A percentile compares a stretch with the other conserved stretches of the same genome.
Conservation (phyloP, 2,113 vertebrate genomes). For the Rhabdomys dilectus region DNA sequence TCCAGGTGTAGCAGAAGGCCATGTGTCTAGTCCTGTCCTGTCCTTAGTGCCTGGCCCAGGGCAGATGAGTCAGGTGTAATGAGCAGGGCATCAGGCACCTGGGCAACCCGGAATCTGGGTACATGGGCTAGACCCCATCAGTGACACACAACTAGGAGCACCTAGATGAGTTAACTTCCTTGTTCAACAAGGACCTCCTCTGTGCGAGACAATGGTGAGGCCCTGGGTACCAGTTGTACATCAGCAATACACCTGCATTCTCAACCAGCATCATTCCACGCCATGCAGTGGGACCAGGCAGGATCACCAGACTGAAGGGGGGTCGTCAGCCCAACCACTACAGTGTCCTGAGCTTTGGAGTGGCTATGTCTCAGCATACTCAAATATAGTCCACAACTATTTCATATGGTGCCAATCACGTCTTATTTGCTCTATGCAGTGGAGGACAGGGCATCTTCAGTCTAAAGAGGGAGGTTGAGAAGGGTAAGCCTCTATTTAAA, state of each 20-base stretch:
- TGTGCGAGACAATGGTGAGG: neutral
- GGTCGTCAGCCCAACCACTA: neutral
- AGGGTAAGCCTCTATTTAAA: neutral
- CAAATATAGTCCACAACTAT: accelerated
- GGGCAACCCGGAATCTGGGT: neutral
- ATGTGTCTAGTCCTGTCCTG: neutral
- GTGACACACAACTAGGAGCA: neutral
- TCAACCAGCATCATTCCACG: neutral
- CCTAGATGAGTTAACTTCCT: neutral
- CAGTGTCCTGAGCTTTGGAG: neutral
- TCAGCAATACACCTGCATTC: neutral
- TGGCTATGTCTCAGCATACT: neutral
- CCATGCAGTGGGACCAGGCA: neutral
- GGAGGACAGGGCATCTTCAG: neutral
- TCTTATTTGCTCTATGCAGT: neutral
- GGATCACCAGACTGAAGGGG: neutral
- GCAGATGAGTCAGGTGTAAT: neutral
- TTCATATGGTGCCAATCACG: too few species aligned
- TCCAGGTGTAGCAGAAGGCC: neutral
- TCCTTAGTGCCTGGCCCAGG: neutral
- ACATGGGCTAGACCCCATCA: too few species aligned
- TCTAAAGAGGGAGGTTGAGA: neutral
- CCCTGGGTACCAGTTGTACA: too few species aligned
- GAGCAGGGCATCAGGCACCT: neutral
- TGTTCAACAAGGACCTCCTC: neutral